Evolutionary conservation across 2,113 vertebrate genomes (phyloP).

Genomic region (Chloebia gouldiae): DNA sequence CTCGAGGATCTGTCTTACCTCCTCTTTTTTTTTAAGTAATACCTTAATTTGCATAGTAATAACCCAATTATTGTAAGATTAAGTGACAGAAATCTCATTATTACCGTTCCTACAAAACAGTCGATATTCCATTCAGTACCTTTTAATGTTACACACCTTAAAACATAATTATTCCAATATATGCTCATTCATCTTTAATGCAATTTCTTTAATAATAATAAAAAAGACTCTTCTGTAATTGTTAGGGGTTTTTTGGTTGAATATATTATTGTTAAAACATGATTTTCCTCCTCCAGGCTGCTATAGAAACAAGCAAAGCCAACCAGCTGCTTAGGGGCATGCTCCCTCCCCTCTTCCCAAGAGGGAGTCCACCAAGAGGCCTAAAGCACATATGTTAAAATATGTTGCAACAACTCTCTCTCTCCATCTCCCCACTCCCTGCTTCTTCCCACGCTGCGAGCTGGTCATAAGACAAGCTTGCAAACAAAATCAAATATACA

Average conservation of each 20-base stretch:
- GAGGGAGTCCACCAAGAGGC: slow-evolving; percentile 55
- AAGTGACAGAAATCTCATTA: slow-evolving; percentile 82
- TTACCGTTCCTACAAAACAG: slow-evolving; percentile 78
- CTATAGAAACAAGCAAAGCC: slow-evolving; percentile 71
- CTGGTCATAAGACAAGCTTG: slow-evolving; percentile 67
- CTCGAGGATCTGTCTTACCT: slow-evolving; percentile 71
- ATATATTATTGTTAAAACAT: slow-evolving; percentile 71
- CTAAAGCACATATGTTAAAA: slow-evolving; percentile 52
- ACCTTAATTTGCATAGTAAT: slow-evolving; percentile 85
- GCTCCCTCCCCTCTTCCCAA: slow-evolving; percentile 13
- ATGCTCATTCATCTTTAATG: slow-evolving; percentile 80
- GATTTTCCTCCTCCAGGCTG: slow-evolving; percentile 62
- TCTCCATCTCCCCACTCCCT: slow-evolving; percentile 10
- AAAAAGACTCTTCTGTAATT: slow-evolving; percentile 65
- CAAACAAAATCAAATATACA: slow-evolving; percentile 71
- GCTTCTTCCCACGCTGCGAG: slow-evolving; percentile 65
- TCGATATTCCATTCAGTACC: slow-evolving; percentile 79
- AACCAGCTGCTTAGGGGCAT: slow-evolving; percentile 58
- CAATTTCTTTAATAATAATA: slow-evolving; percentile 76
- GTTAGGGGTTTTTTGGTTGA: slow-evolving; percentile 48
- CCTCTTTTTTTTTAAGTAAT: slow-evolving; percentile 74
- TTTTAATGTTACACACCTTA: slow-evolving; percentile 80
- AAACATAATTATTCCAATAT: slow-evolving; percentile 79
- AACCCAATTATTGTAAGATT: slow-evolving; percentile 84
- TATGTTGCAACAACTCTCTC: slow-evolving; percentile 27